These are phyloP conservation scores for Sinopyrophorus schimmeli DNA, from an alignment of 2,888 invertebrate species.

Conservation along the genomic window DNA sequence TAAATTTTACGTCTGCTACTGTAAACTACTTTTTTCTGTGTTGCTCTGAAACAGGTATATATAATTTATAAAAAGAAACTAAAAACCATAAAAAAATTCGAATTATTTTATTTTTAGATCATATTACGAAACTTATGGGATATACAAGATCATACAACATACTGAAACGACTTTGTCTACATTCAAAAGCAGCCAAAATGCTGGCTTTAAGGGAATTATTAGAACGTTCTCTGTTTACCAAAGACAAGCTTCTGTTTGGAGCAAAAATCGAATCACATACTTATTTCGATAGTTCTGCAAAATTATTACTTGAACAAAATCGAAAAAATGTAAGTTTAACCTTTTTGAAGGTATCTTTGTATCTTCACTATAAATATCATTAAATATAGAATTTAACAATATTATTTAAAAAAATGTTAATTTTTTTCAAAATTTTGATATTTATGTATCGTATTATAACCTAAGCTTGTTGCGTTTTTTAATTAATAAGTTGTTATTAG, in stretches of 20 bases:
- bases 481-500: too few species aligned
- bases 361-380: background rate
- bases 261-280: constrained; percentile 59
- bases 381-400: too few species aligned
- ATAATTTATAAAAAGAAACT: too few species aligned
- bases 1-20: constrained; percentile 71
- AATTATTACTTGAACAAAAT: constrained; percentile 70
- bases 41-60: constrained; percentile 66
- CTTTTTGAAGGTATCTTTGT: background rate
- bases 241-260: constrained; percentile 70
- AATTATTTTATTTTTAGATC: constrained; percentile 56
- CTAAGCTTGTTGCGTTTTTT: too few species aligned
- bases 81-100: too few species aligned
- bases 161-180: constrained; percentile 66
- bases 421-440: too few species aligned
- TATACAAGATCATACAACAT: constrained; percentile 67
- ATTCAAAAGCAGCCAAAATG: constrained; percentile 71
- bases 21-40: constrained; percentile 79
- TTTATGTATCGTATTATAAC: too few species aligned
- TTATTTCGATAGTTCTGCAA: constrained; percentile 53
- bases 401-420: too few species aligned
- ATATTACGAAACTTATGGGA: constrained; percentile 64
- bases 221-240: constrained; percentile 71
- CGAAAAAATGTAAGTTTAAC: constrained; percentile 71
- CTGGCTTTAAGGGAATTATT: constrained; percentile 73